These are phyloP conservation scores for cattle (Bos taurus) DNA, from an alignment of 2,113 vertebrate genomes.

Conservation along the genomic window ARS-UCD2.0 NC_037331.1:106124501-106125000, in stretches of 20 bases:
- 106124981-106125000: neutral
- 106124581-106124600: neutral
- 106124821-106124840: neutral
- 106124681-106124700: neutral
- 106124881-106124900: neutral
- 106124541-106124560: neutral
- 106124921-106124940: constrained; percentile 4
- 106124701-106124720: neutral
- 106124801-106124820: constrained; percentile 48
- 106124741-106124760: neutral
- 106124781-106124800: constrained; percentile 5
- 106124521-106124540: neutral
- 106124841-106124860: constrained; percentile 3
- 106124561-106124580: neutral
- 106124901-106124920: neutral
- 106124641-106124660: neutral
- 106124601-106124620: neutral
- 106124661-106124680: neutral
- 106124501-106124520: neutral
- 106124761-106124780: neutral
- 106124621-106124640: neutral
- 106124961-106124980: neutral
- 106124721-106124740: neutral
- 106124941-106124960: constrained; percentile 6
- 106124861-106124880: constrained; percentile 43